phyloP scores from a whole-genome alignment of 2,888 invertebrate genomes.

The Lottia gigantea region DNA sequence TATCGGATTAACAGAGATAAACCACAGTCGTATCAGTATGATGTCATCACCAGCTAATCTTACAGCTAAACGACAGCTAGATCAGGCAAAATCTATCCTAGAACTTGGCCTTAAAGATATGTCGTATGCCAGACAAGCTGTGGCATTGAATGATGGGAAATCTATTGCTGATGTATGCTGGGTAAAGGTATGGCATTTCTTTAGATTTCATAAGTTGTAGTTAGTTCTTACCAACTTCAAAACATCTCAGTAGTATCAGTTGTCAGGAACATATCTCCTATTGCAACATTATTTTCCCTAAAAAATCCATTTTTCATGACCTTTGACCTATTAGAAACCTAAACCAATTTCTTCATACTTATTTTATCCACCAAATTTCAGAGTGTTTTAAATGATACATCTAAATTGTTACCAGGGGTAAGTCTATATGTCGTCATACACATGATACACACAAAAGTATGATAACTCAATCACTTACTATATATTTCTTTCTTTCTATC shows the following conservation, averaged over 20 bases:
- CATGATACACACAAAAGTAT: no score
- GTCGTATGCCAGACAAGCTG: slow-evolving; percentile 57
- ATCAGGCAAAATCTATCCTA: slow-evolving; percentile 60
- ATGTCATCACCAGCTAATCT: slow-evolving; percentile 45
- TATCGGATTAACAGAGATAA: slow-evolving; percentile 21
- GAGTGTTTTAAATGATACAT: slow-evolving; percentile 20
- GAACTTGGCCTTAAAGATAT: slow-evolving; percentile 62
- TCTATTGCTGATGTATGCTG: slow-evolving; percentile 64
- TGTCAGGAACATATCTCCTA: neutral
- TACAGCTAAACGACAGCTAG: slow-evolving; percentile 49
- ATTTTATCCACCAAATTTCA: slow-evolving; percentile 4
- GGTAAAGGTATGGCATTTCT: slow-evolving; percentile 56
- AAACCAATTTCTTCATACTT: no score
- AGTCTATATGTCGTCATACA: neutral
- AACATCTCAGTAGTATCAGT: no score
- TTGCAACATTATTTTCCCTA: neutral
- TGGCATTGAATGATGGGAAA: slow-evolving; percentile 59
- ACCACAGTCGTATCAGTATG: slow-evolving; percentile 31
- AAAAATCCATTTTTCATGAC: neutral
- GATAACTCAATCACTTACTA: no score
- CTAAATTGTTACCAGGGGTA: neutral
- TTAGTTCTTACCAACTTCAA: no score
- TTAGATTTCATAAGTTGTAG: neutral
- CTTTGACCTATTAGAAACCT: no score
- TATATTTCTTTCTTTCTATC: no score